Percentiles rank a stretch among this genome's conserved stretches.
These are phyloP conservation scores for Anthophora plumipes DNA, from an alignment of 2,888 invertebrate genomes.

Conservation along the genomic window DNA sequence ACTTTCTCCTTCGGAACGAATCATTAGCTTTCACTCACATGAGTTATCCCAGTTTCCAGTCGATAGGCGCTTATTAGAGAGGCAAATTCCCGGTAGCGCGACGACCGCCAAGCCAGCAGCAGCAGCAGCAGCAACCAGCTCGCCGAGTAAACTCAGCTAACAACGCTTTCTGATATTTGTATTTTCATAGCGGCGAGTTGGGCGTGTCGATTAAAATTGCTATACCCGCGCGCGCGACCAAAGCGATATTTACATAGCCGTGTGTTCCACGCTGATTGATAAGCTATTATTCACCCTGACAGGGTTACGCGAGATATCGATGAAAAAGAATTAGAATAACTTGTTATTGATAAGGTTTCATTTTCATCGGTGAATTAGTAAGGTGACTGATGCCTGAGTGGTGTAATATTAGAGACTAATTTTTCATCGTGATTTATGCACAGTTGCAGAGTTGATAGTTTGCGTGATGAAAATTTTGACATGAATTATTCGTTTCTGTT, in stretches of 20 bases:
- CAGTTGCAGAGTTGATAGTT: too few species aligned
- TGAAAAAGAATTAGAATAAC: background rate
- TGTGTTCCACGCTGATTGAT: background rate
- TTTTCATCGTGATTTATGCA: too few species aligned
- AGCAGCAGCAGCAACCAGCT: too few species aligned
- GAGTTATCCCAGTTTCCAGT: conserved; percentile 68
- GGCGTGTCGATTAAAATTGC: conserved; percentile 34
- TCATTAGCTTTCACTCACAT: conserved; percentile 73
- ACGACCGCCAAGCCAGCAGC: background rate
- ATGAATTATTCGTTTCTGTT: too few species aligned
- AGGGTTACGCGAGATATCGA: too few species aligned
- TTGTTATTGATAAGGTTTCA: too few species aligned
- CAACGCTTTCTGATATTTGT: conserved; percentile 15
- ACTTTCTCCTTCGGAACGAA: conserved; percentile 74
- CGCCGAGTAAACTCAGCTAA: background rate
- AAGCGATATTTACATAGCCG: background rate
- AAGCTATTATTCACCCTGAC: background rate
- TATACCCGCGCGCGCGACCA: background rate
- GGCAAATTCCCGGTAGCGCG: conserved; percentile 49
- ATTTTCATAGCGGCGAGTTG: background rate
- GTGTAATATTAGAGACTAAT: too few species aligned
- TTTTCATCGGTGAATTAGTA: too few species aligned
- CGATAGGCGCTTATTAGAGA: conserved; percentile 64
- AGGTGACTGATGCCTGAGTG: too few species aligned
- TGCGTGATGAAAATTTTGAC: too few species aligned